A percentile compares a stretch with the other conserved stretches of the same genome.
phyloP scores from a whole-genome alignment of 2,888 invertebrate species.

The Parnassius mnemosyne region DNA sequence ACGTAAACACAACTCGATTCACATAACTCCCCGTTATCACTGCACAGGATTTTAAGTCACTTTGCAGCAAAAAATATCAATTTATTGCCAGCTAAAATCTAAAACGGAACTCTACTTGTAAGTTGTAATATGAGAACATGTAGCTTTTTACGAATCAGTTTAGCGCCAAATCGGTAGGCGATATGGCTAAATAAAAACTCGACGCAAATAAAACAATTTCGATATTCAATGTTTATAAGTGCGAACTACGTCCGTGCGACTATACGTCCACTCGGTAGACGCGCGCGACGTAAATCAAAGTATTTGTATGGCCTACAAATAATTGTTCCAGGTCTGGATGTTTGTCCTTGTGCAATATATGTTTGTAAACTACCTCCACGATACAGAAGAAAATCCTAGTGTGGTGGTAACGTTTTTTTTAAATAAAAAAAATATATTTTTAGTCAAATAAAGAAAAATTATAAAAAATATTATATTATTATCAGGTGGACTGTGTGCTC shows the following conservation, averaged over 20 bases:
- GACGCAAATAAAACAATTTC: constrained; percentile 38
- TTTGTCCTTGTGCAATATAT: too few species aligned
- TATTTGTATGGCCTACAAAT: too few species aligned
- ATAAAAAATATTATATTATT: too few species aligned
- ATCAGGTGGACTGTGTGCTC: too few species aligned
- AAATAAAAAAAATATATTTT: too few species aligned
- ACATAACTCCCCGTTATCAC: constrained; percentile 71
- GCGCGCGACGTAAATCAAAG: constrained; percentile 78
- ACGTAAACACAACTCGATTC: constrained; percentile 73
- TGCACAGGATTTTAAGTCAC: constrained; percentile 58
- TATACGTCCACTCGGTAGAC: constrained; percentile 55
- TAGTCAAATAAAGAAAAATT: too few species aligned
- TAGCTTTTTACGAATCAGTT: constrained; percentile 37
- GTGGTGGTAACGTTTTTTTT: too few species aligned
- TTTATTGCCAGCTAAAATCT: constrained; percentile 41
- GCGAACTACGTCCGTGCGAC: constrained; percentile 30
- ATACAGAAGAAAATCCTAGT: too few species aligned
- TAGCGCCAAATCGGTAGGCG: constrained; percentile 36
- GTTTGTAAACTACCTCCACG: too few species aligned
- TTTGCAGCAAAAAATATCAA: constrained; percentile 42
- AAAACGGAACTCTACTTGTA: constrained; percentile 36
- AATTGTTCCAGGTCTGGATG: too few species aligned
- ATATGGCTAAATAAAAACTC: constrained; percentile 45
- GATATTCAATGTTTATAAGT: constrained; percentile 38
- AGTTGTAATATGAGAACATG: constrained; percentile 28